These are phyloP conservation scores for Hippoglossus stenolepis DNA, from an alignment of 2,113 vertebrate genomes.

Conservation along the genomic window DNA sequence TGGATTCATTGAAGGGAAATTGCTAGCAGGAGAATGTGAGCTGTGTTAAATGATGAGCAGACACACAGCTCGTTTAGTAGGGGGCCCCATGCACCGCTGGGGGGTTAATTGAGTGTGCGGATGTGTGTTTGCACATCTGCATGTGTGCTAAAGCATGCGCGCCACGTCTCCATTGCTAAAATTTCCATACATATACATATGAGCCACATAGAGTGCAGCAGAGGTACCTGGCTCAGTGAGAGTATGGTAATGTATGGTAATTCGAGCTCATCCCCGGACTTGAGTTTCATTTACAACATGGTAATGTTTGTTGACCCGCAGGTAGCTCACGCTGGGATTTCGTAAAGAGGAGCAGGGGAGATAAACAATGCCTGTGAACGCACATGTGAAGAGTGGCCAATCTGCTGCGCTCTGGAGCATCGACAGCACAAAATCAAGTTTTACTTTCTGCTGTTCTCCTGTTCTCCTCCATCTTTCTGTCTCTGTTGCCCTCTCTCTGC, in stretches of 20 bases:
- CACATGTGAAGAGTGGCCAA: neutral
- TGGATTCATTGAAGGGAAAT: constrained; percentile 43
- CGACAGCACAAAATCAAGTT: constrained; percentile 23
- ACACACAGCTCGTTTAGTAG: constrained; percentile 27
- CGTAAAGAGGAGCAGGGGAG: constrained; percentile 28
- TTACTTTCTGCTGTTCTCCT: neutral
- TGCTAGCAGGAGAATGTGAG: constrained; percentile 40
- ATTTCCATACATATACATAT: constrained; percentile 53
- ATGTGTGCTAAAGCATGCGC: constrained; percentile 13
- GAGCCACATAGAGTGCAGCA: constrained; percentile 9
- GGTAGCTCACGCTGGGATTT: constrained; percentile 50
- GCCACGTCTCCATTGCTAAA: constrained; percentile 8
- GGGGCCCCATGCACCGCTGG: constrained; percentile 20
- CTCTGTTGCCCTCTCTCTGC: constrained; percentile 21
- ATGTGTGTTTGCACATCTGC: constrained; percentile 51
- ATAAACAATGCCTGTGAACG: constrained; percentile 16
- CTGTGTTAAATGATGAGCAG: constrained; percentile 48
- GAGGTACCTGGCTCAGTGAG: constrained; percentile 27
- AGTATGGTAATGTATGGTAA: constrained; percentile 66
- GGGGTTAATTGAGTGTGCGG: constrained; percentile 56
- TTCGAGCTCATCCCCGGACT: constrained; percentile 37
- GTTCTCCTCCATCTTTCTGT: constrained; percentile 4
- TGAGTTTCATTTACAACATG: constrained; percentile 61
- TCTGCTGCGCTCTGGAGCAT: neutral
- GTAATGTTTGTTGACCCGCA: constrained; percentile 52